These are phyloP conservation scores for Temnothorax nylanderi DNA, from an alignment of 1,140 invertebrate species.

Conservation along the genomic window DNA sequence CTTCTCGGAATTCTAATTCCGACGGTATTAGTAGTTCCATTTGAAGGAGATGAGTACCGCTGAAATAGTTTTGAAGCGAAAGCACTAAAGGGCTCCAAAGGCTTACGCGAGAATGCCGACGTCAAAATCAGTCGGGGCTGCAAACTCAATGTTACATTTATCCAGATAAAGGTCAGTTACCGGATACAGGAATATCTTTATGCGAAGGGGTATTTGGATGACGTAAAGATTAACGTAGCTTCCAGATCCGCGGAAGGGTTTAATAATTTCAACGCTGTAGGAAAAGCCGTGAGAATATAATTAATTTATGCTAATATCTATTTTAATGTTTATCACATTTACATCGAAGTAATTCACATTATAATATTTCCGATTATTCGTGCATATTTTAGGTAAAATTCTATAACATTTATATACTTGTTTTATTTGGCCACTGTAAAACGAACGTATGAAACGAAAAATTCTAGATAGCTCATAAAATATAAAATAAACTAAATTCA, in stretches of 20 bases:
- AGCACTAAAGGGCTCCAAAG: background rate
- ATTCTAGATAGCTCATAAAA: background rate
- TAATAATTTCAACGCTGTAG: background rate
- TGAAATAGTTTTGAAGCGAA: background rate
- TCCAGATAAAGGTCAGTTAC: background rate
- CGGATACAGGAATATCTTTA: background rate
- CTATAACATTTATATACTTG: background rate
- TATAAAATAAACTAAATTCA: background rate
- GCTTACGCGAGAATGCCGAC: background rate
- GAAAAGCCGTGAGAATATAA: background rate
- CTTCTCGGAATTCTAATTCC: slow-evolving; percentile 21
- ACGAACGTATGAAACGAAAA: background rate
- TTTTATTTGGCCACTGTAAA: background rate
- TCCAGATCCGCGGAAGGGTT: background rate
- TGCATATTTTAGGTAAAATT: slow-evolving; percentile 4
- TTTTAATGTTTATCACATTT: background rate
- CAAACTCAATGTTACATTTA: background rate
- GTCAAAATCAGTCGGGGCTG: background rate
- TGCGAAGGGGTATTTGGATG: background rate
- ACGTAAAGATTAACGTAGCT: background rate
- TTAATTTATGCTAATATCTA: slow-evolving; percentile 14
- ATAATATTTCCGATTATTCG: background rate
- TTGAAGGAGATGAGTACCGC: background rate
- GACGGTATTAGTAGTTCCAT: background rate
- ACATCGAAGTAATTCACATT: background rate